Evolutionary conservation across 2,888 invertebrate genomes (phyloP).

Genomic region (Hypsopygia costalis): DNA sequence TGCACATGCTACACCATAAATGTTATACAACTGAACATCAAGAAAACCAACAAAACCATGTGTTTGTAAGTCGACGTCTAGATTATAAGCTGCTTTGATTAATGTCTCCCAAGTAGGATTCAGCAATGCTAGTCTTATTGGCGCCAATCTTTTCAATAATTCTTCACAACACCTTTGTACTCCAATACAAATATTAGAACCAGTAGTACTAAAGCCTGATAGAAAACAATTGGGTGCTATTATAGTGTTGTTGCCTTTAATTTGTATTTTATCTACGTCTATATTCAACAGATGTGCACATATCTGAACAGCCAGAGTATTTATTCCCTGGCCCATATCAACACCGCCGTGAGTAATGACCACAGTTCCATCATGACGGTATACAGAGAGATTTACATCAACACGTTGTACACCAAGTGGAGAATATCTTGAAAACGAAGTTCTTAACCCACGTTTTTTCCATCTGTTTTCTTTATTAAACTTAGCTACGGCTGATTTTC

Average conservation of each 20-base stretch:
- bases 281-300: slow-evolving; percentile 83
- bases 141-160: slow-evolving; percentile 59
- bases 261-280: slow-evolving; percentile 80
- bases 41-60: slow-evolving; percentile 25
- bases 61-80: slow-evolving; percentile 34
- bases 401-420: slow-evolving; percentile 27
- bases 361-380: slow-evolving; percentile 54
- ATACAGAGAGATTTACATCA: slow-evolving; percentile 11
- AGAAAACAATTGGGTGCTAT: slow-evolving; percentile 82
- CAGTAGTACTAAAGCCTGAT: slow-evolving; percentile 84
- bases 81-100: slow-evolving; percentile 52
- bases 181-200: slow-evolving; percentile 82
- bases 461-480: slow-evolving; percentile 85
- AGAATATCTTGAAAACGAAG: slow-evolving; percentile 82
- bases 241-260: slow-evolving; percentile 82
- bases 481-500: slow-evolving; percentile 62
- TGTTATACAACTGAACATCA: slow-evolving; percentile 27
- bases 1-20: slow-evolving; percentile 78
- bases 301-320: slow-evolving; percentile 85
- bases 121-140: slow-evolving; percentile 34
- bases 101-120: slow-evolving; percentile 69
- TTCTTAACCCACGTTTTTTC: slow-evolving; percentile 83
- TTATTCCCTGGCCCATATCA: slow-evolving; percentile 86
- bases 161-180: slow-evolving; percentile 70
- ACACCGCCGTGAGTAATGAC: slow-evolving; percentile 82